Conservation (phyloP, 2,888 invertebrate genomes). For the Cloeon dipterum region DNA sequence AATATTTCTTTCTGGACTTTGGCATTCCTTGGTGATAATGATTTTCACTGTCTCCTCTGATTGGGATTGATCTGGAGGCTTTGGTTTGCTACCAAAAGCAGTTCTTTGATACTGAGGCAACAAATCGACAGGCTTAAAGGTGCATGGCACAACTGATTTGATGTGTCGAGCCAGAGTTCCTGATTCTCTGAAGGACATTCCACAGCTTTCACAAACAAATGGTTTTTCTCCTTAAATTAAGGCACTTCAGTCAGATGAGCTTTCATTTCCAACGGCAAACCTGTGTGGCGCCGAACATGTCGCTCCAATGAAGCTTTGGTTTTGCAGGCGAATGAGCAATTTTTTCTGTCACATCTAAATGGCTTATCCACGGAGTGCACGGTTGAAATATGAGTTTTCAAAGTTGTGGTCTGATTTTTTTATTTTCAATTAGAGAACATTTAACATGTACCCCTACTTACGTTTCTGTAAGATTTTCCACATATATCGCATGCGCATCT, state of each 20-base stretch:
- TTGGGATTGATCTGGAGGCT: background rate
- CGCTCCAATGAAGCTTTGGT: constrained; percentile 4
- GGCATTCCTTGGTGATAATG: background rate
- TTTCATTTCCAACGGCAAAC: background rate
- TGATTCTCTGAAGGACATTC: constrained; percentile 4
- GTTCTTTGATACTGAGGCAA: constrained; percentile 1
- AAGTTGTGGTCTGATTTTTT: background rate
- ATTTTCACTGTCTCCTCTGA: background rate
- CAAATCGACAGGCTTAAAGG: constrained; percentile 2
- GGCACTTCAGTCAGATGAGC: background rate
- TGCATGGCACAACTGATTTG: constrained; percentile 4
- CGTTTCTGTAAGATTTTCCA: constrained; percentile 5
- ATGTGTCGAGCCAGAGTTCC: constrained; percentile 4
- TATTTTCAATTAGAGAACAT: background rate
- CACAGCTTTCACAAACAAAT: constrained; percentile 2
- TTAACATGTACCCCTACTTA: background rate
- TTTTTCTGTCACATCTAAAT: constrained; percentile 2
- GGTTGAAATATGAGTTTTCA: constrained; percentile 4
- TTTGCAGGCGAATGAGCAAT: constrained; percentile 4
- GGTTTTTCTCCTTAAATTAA: constrained; percentile 3
- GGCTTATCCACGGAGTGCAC: constrained; percentile 4
- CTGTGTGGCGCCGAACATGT: constrained; percentile 4
- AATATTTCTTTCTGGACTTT: no score
- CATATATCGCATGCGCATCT: constrained; percentile 1
- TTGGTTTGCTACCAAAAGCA: constrained; percentile 4